These are phyloP conservation scores for Pristionchus exspectatus DNA, from an alignment of 2,888 invertebrate species.

Conservation along the genomic window DNA sequence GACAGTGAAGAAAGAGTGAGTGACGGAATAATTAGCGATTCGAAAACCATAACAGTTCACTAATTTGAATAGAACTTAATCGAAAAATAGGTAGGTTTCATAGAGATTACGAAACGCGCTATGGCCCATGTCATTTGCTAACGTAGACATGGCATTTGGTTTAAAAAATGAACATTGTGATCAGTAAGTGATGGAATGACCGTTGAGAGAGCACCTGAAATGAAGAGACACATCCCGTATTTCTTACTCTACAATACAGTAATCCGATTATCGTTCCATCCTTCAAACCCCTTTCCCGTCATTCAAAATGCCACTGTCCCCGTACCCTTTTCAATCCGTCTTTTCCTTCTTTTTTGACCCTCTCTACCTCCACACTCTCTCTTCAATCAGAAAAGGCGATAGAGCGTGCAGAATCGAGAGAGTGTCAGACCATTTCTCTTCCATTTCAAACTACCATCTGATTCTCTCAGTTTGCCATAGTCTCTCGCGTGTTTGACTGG, in stretches of 20 bases:
- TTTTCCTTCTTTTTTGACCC: neutral
- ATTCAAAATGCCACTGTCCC: neutral
- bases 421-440: neutral
- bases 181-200: too few relatives aligned
- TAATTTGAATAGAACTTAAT: too few relatives aligned
- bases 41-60: neutral
- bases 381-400: neutral
- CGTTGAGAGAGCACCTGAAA: too few relatives aligned
- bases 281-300: neutral
- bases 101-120: too few relatives aligned
- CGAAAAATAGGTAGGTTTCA: neutral
- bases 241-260: too few relatives aligned
- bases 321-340: neutral
- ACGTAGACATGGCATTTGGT: too few relatives aligned
- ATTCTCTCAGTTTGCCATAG: too few relatives aligned
- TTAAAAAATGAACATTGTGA: neutral
- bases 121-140: neutral
- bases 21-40: neutral
- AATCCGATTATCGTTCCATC: constrained; percentile 6
- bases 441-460: neutral
- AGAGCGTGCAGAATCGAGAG: neutral
- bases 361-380: neutral
- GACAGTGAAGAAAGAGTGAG: constrained; percentile 30
- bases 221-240: too few relatives aligned
- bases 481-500: too few relatives aligned